A percentile compares a stretch with the other conserved stretches of the same genome.
phyloP scores from a whole-genome alignment of 1,140 invertebrate species.

The Danaus melanippus region DNA sequence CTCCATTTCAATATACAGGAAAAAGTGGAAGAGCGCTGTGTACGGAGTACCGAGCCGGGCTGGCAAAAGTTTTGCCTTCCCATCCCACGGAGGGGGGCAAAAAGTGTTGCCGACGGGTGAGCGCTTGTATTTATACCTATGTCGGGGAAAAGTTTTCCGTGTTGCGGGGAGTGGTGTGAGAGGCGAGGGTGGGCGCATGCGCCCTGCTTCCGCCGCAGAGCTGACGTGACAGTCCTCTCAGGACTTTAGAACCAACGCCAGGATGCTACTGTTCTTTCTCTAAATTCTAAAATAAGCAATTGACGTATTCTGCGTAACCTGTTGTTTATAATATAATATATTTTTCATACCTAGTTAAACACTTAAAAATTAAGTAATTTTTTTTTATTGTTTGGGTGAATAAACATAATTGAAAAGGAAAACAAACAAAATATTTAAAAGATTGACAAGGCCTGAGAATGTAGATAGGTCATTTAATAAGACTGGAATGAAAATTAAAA shows the following conservation, averaged over 20 bases:
- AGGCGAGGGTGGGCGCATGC: constrained; percentile 55
- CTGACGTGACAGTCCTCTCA: constrained; percentile 56
- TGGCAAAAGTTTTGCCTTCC: constrained; percentile 68
- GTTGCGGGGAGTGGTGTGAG: constrained; percentile 58
- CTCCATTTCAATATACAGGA: constrained; percentile 72
- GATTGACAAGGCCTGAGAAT: too few species aligned
- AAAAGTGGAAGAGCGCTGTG: constrained; percentile 71
- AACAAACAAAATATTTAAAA: too few species aligned
- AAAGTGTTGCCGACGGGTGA: constrained; percentile 70
- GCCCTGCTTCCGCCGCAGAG: constrained; percentile 42
- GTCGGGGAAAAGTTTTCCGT: constrained; percentile 71
- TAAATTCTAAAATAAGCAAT: constrained; percentile 28
- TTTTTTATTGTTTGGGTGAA: too few species aligned
- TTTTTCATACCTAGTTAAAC: too few species aligned
- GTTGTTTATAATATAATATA: too few species aligned
- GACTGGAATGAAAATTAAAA: too few species aligned
- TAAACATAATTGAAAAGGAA: too few species aligned
- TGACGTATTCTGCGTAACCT: constrained; percentile 28
- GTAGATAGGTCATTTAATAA: too few species aligned
- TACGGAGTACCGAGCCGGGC: constrained; percentile 61
- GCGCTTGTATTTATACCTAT: constrained; percentile 62
- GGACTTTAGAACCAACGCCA: constrained; percentile 40
- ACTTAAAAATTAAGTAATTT: too few species aligned
- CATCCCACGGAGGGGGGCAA: constrained; percentile 56
- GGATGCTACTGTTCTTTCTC: constrained; percentile 20